Evolutionary conservation across 2,888 invertebrate species (phyloP).

Genomic region (Drosophila histrio): DNA sequence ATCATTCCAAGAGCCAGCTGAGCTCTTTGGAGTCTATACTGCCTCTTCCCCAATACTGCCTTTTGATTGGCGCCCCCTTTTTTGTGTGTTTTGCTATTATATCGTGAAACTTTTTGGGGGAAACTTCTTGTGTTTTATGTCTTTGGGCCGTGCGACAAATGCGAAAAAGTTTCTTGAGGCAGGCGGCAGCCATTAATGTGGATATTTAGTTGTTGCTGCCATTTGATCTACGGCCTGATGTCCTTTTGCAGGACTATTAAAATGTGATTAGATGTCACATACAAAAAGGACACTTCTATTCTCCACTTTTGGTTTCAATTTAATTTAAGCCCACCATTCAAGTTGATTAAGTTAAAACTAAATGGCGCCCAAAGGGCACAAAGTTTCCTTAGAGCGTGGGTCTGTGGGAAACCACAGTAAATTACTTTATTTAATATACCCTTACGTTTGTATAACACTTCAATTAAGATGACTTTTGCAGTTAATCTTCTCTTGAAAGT

Average conservation of each 20-base stretch:
- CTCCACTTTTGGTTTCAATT: constrained; percentile 23
- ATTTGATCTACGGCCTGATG: constrained; percentile 57
- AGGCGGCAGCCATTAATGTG: constrained; percentile 60
- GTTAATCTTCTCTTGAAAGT: neutral
- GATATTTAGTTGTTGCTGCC: constrained; percentile 52
- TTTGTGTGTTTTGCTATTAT: constrained; percentile 43
- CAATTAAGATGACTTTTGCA: neutral
- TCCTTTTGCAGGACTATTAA: constrained; percentile 54
- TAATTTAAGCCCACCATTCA: constrained; percentile 11
- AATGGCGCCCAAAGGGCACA: constrained; percentile 34
- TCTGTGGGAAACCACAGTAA: neutral
- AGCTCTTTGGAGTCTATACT: constrained; percentile 20
- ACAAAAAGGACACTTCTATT: constrained; percentile 13
- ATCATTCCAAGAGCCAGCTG: constrained; percentile 42
- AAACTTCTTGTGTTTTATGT: constrained; percentile 66
- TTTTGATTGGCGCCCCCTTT: constrained; percentile 24
- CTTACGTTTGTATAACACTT: neutral
- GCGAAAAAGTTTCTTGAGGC: constrained; percentile 52
- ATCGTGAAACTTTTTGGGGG: constrained; percentile 44
- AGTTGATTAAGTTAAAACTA: constrained; percentile 43
- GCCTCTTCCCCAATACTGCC: neutral
- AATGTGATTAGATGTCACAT: constrained; percentile 53
- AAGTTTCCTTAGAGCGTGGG: neutral
- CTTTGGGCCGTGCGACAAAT: constrained; percentile 59
- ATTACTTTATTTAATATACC: constrained; percentile 8